Evolutionary conservation across 2,113 vertebrate genomes (phyloP).

Genomic region (Sinocyclocheilus maitianheensis): DNA sequence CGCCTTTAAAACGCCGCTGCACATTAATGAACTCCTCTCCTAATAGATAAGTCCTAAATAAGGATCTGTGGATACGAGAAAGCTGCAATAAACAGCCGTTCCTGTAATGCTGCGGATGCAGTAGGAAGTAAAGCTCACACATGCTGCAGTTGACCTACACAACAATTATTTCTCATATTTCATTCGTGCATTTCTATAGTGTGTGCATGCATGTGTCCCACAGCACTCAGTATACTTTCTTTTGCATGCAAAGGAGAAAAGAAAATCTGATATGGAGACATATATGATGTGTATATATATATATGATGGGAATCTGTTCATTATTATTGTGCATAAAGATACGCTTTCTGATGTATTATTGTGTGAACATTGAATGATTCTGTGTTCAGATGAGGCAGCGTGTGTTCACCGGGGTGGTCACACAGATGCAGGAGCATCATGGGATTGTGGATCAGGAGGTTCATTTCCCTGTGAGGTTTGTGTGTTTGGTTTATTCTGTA

Average conservation of each 20-base stretch:
- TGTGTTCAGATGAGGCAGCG: conserved; percentile 70
- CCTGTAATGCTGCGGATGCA: neutral
- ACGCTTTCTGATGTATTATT: neutral
- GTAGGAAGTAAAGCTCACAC: neutral
- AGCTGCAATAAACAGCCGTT: neutral
- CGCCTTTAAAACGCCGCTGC: neutral
- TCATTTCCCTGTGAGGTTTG: conserved; percentile 74
- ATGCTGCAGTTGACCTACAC: neutral
- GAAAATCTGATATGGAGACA: conserved; percentile 38
- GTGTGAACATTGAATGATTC: neutral
- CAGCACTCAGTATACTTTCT: conserved; percentile 26
- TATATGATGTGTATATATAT: conserved; percentile 28
- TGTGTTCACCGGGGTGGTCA: conserved; percentile 72
- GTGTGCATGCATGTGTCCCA: neutral
- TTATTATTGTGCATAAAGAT: neutral
- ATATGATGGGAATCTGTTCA: neutral
- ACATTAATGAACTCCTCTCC: neutral
- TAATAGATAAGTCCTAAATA: neutral
- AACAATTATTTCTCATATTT: neutral
- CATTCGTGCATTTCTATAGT: neutral
- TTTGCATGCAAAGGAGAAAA: conserved; percentile 22
- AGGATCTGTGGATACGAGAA: neutral
- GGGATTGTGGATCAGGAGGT: conserved; percentile 77
- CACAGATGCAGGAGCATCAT: conserved; percentile 72
- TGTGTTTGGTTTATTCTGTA: neutral